Base-by-base conservation (phyloP, 2,888 invertebrate species). In the Agrilus cyanescens region DNA sequence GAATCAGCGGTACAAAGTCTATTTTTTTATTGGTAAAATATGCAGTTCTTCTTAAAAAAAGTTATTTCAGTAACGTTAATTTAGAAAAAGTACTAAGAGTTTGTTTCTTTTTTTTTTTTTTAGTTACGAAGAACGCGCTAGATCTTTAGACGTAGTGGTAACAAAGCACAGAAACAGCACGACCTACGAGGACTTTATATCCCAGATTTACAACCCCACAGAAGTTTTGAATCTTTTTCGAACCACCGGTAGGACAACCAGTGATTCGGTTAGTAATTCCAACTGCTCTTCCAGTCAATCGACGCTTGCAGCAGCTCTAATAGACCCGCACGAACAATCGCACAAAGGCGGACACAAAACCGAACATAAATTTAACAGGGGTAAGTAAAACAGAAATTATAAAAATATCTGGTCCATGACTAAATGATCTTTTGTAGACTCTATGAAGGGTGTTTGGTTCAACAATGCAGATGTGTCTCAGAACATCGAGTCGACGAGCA, bases 81-180 rank as follows among this genome's bases (percentile, higher is more conserved):
- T n/a, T n/a, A n/a, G n/a, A n/a, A n/a, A n/a, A n/a, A n/a, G n/a
- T n/a, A n/a, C n/a, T n/a, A n/a, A n/a, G n/a, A n/a, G n/a, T n/a
- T n/a, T 20, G 5, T 25, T 25, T 10, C 2, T 10, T 25, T 25
- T 10, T 25, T 41, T 46, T 46, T 48, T 51, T 60, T 62, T 41
- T 65, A 94, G 93, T 62, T 93, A 90, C 69, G 86, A 90, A 66
- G 95, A 95, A 70, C 78, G 95, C 52, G 82, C 86, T 53, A 77
- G 87, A 52, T 83, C 83, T 20, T 73, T 96, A 50, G 85, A 86
- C 58, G 85, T 83, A 40, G 84, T 96, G 20, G 85, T 90, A 43
- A 75, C 77, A 46, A 80, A 86, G 55, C 89, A 94, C 69, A 86
- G 87, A 62, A 84, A 84, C 62, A 79, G 81, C 46, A 81, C 86